Base-by-base conservation (phyloP, 2,113 vertebrate species). In the Callopanchax toddi region DNA sequence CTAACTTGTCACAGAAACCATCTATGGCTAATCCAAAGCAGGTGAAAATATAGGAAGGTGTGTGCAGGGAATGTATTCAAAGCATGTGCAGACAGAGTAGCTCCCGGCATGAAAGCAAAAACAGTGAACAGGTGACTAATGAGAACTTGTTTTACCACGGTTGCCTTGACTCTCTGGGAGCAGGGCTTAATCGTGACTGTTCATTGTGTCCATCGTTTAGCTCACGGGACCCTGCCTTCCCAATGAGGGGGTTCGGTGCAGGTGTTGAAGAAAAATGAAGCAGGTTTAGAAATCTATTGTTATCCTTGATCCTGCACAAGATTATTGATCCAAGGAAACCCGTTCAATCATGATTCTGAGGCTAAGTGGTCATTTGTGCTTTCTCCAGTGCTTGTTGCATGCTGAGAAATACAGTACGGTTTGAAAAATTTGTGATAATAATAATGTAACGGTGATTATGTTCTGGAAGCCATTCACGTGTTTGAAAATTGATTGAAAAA, bases 301-400 rank as follows among this genome's bases (percentile, higher is more conserved):
- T 75, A 76, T 86, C 83, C 83, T 84, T 84, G 79, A 70, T 81
- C 36, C 76, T 6, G 50, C 71, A 75, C 46, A 49, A 36, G 52
- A 71, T 87, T 82, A 90, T 86, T 78, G 88, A 90, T 86, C 83
- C 56, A 62, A 59, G 55, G 23, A 81, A 78, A 79, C 76, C 22
- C 66, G 67, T 82, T 89, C 76, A 81, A 84, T 87, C 83, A 82
- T 79, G 80, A 73, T 77, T 49, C 18, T 53, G 32, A 20, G 29
- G n/a, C 9, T 18, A 44, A n/a, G n/a, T n/a, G n/a, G n/a, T n/a
- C n/a, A n/a, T n/a, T 36, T 26, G 29, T 53, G n/a, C 50, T 29
- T 51, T 51, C n/a, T 20, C 9, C 50, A 34, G 6, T 12, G 32
- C n/a, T 8, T 1, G 11, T 20, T 20, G n/a, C 36, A 12, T 34